Conservation (phyloP, 2,113 vertebrate genomes). For the Columbina picui region DNA sequence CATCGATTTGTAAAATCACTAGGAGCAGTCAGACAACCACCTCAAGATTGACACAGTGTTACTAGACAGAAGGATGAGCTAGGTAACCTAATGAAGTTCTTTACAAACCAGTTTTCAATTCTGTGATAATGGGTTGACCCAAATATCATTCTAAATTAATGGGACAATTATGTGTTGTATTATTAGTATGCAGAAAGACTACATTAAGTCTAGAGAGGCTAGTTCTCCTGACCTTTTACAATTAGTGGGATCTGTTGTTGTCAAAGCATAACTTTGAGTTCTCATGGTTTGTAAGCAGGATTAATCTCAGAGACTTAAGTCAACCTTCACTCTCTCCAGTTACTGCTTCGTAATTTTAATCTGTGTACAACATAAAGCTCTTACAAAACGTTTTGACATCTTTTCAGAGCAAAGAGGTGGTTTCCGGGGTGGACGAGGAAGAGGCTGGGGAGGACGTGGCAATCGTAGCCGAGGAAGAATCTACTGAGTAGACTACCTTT, state of each 20-base stretch:
- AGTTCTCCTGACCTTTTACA: not conserved
- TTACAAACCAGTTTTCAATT: not conserved
- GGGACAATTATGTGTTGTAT: not conserved
- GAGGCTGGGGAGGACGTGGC: conserved; percentile 92
- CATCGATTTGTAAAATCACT: not conserved
- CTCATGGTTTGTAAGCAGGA: not conserved
- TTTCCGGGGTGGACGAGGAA: conserved; percentile 90
- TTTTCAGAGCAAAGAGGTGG: conserved; percentile 93
- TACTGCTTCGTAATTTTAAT: not conserved
- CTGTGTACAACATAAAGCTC: not conserved
- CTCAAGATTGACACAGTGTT: not conserved
- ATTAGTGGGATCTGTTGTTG: not conserved
- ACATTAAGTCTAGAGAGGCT: not conserved
- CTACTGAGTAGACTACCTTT: conserved; percentile 80
- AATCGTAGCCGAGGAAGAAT: conserved; percentile 92
- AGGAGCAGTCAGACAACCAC: not conserved
- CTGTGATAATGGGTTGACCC: not conserved
- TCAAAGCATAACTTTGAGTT: not conserved
- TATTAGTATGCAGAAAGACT: not conserved
- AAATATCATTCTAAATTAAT: not conserved
- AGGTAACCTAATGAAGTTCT: not conserved
- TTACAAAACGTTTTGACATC: conserved; percentile 24
- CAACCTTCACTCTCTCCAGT: not conserved
- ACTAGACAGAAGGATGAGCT: not conserved
- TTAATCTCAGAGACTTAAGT: not conserved